These are phyloP conservation scores for Nysson spinosus DNA, from an alignment of 2,888 invertebrate species.

Conservation along the genomic window DNA sequence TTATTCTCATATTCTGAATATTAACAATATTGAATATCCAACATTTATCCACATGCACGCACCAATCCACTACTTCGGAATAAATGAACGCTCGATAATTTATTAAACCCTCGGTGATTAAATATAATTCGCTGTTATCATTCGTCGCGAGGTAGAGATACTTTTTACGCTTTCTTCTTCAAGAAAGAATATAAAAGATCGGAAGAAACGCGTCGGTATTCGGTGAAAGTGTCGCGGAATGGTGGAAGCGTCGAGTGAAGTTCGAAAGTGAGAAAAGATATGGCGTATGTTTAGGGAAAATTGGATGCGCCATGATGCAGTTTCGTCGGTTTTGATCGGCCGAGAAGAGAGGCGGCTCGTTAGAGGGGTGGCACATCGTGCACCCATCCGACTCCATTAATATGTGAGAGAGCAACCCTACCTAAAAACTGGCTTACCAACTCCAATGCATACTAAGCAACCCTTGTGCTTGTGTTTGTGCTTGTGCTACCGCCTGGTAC, in stretches of 20 bases:
- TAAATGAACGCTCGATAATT: too few species aligned
- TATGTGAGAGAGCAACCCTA: constrained; percentile 64
- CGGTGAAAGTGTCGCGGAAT: too few species aligned
- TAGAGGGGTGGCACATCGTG: constrained; percentile 37
- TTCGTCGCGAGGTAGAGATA: too few species aligned
- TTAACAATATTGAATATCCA: too few species aligned
- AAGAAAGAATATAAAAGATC: too few species aligned
- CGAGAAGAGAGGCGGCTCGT: constrained; percentile 44
- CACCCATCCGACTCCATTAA: constrained; percentile 63
- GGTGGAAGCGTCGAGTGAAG: background rate
- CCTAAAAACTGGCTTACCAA: constrained; percentile 75
- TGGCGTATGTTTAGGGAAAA: background rate
- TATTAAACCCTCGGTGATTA: too few species aligned
- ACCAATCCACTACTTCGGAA: too few species aligned
- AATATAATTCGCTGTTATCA: too few species aligned
- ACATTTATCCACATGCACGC: too few species aligned
- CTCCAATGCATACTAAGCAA: constrained; percentile 77
- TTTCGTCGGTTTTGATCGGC: constrained; percentile 35
- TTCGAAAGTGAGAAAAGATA: background rate
- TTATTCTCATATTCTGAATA: too few species aligned
- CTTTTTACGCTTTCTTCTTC: too few species aligned
- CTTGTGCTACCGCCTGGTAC: constrained; percentile 7
- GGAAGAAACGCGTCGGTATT: too few species aligned
- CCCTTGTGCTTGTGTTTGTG: constrained; percentile 42
- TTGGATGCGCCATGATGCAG: constrained; percentile 15